These are phyloP conservation scores for Dasysyrphus tricinctus DNA, from an alignment of 2,888 invertebrate genomes.

Conservation along the genomic window DNA sequence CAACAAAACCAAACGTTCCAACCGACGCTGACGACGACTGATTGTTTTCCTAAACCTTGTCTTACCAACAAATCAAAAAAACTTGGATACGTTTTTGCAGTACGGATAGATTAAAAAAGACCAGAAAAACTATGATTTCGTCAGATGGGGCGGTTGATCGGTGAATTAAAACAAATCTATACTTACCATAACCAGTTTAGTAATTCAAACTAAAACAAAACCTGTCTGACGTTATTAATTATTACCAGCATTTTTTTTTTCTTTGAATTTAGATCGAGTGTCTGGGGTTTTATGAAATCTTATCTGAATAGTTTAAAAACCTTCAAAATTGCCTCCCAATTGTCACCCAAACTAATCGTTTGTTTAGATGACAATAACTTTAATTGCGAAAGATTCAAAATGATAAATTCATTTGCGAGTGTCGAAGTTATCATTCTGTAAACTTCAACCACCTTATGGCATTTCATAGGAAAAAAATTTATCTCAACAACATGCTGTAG, in stretches of 20 bases:
- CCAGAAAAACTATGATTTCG: conserved; percentile 44
- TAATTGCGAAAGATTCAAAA: conserved; percentile 33
- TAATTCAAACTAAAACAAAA: conserved; percentile 59
- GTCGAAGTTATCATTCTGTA: conserved; percentile 57
- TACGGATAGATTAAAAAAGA: conserved; percentile 6
- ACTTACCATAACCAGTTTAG: conserved; percentile 65
- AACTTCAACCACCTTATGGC: conserved; percentile 47
- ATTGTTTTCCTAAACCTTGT: conserved; percentile 61
- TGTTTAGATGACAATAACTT: conserved; percentile 56
- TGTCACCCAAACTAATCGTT: conserved; percentile 44
- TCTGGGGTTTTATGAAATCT: conserved; percentile 30
- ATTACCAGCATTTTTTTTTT: conserved; percentile 17
- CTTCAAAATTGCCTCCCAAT: conserved; percentile 49
- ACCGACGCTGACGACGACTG: background rate
- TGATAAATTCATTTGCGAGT: conserved; percentile 24
- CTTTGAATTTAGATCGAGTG: conserved; percentile 8
- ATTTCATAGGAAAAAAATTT: conserved; percentile 25
- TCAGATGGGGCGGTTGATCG: conserved; percentile 57
- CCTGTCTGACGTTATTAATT: conserved; percentile 55
- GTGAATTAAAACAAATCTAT: conserved; percentile 24
- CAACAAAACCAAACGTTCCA: conserved; percentile 23
- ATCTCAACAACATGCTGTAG: conserved; percentile 46
- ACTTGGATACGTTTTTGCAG: conserved; percentile 26
- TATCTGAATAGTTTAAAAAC: conserved; percentile 44
- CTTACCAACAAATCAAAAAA: conserved; percentile 29